A percentile compares a stretch with the other conserved stretches of the same genome.
Conservation (phyloP, 2,888 invertebrate genomes). For the Sacculina carcini region DNA sequence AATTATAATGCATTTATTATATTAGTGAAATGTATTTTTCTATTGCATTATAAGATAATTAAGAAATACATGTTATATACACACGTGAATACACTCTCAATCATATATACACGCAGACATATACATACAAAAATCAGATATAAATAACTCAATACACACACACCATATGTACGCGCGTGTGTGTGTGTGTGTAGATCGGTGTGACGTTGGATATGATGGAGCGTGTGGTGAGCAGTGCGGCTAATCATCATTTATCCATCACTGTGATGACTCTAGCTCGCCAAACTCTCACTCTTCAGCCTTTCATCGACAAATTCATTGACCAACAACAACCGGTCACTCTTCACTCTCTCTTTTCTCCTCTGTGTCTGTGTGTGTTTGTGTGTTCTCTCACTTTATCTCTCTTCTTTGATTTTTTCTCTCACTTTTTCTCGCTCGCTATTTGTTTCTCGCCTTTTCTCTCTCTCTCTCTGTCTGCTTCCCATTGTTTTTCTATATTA, state of each 20-base stretch:
- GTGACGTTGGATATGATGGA: neutral
- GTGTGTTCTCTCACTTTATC: neutral
- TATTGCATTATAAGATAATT: too few species aligned
- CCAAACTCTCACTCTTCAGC: neutral
- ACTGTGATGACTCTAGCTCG: neutral
- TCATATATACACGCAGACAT: neutral
- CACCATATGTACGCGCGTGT: neutral
- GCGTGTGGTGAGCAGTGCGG: neutral
- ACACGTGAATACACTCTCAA: neutral
- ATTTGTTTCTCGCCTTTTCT: neutral
- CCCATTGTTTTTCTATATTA: neutral
- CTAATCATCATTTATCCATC: neutral
- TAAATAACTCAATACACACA: neutral
- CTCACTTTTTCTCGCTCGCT: neutral
- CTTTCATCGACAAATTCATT: neutral
- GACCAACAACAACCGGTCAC: neutral
- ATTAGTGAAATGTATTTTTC: too few species aligned
- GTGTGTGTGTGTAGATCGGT: neutral
- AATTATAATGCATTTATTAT: too few species aligned
- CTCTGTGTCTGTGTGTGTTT: neutral
- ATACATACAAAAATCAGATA: slow-evolving; percentile 1
- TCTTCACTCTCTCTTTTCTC: neutral
- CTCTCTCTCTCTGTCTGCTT: neutral
- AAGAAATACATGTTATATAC: neutral
- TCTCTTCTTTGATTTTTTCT: neutral